Evolutionary conservation across 2,888 invertebrate genomes (phyloP).

Genomic region (Drosophila gaucha): DNA sequence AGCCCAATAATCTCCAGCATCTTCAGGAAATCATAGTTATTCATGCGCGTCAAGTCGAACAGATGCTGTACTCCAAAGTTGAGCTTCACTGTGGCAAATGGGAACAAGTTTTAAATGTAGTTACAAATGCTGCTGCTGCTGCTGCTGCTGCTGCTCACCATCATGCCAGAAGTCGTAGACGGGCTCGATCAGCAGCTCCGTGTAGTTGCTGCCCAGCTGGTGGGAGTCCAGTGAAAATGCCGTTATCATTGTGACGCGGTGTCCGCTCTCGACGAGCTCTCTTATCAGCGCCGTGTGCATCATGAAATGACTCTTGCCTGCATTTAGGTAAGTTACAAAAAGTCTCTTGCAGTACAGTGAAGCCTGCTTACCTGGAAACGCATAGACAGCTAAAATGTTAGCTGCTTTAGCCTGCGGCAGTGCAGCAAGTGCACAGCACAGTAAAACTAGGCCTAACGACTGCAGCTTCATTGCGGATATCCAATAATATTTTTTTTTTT

Average conservation of each 20-base stretch:
- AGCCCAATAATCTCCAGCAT: conserved; percentile 81
- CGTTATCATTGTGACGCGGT: conserved; percentile 79
- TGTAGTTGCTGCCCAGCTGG: conserved; percentile 80
- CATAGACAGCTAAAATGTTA: conserved; percentile 85
- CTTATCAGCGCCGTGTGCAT: conserved; percentile 85
- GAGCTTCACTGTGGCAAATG: conserved; percentile 68
- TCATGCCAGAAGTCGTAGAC: conserved; percentile 82
- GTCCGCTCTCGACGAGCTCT: conserved; percentile 84
- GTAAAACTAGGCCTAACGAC: background rate
- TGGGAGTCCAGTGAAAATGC: conserved; percentile 70
- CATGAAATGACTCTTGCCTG: conserved; percentile 85
- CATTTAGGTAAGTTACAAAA: background rate
- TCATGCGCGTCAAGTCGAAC: conserved; percentile 79
- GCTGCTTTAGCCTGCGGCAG: conserved; percentile 44
- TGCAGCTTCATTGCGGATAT: conserved; percentile 30
- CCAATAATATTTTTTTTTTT: background rate
- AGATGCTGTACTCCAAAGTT: conserved; percentile 75
- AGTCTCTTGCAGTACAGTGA: background rate
- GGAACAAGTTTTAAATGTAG: background rate
- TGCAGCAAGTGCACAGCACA: conserved; percentile 33
- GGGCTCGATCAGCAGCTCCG: conserved; percentile 83
- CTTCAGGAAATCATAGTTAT: conserved; percentile 67
- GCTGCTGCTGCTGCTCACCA: conserved; percentile 61
- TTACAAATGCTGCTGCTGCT: too few species aligned
- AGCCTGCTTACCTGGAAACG: conserved; percentile 79